Evolutionary conservation across 2,797 vertebrate genomes (phyloP), one percentile per base, ranked within the genome.

Genomic region (Semaprochilodus insignis): DNA sequence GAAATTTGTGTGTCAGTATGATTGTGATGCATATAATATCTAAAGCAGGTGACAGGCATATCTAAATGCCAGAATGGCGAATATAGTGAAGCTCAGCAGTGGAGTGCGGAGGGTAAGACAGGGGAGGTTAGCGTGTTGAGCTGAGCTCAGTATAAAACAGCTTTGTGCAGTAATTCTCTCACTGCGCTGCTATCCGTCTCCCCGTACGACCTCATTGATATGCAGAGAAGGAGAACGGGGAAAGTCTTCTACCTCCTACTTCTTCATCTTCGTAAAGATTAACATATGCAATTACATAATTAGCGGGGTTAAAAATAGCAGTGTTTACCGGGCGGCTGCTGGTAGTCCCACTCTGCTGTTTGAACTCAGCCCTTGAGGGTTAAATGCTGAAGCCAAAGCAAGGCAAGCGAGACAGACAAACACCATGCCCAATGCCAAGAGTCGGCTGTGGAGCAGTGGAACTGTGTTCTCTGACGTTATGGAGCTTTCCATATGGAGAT

Each of bases 271-370:
- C 87, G 77, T 60, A 82, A 88, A 90, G 88, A 93, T 92, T 88
- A 92, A 78, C 90, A 91, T 91, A 91, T 88, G 89, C 90, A 90
- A 87, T 88, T 87, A 85, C 85, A 89, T 91, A 92, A 93, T 93
- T 92, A 91, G 90, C 88, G 83, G 83, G 87, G 85, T 89, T 91
- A 88, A 89, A 92, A 93, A 93, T 91, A 93, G 88, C 85, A 83
- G 66, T 81, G 85, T 85, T 89, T 82, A 67, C 82, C 67, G 85
- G 88, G 86, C 78, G 82, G 85, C 60, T 74, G 73, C 63, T 80
- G 70, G 62, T 74, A 63, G 63, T 36, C 70, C 36, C 8, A 21
- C 69, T 66, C 31, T 7, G 7, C 27, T 34, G 63, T 86, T 81
- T 83, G 74, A 85, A 86, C 75, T 86, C 40, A 82, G 83, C 81